phyloP scores from a whole-genome alignment of 2,888 invertebrate genomes.

The Dicyrtomina minuta region DNA sequence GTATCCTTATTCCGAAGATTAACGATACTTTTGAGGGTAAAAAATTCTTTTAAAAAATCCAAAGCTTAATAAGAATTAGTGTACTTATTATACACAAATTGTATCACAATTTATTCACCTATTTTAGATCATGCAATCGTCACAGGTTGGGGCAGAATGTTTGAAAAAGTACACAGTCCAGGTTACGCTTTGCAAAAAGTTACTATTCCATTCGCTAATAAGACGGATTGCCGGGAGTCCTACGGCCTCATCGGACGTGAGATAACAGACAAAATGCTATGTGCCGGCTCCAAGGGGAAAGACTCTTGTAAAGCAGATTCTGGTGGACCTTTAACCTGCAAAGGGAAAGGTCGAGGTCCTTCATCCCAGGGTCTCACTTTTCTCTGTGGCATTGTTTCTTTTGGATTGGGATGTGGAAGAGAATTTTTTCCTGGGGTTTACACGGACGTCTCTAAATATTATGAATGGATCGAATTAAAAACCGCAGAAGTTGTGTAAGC shows the following conservation, averaged over 20 bases:
- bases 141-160: slow-evolving; percentile 10
- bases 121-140: too few species aligned
- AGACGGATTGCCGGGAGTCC: background rate
- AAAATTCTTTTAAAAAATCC: too few species aligned
- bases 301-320: slow-evolving; percentile 16
- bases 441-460: slow-evolving; percentile 6
- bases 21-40: background rate
- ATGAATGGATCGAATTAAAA: slow-evolving; percentile 8
- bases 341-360: too few species aligned
- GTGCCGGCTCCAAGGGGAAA: background rate
- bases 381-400: slow-evolving; percentile 23
- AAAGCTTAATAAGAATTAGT: background rate
- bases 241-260: background rate
- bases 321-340: slow-evolving; percentile 13
- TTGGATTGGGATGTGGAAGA: slow-evolving; percentile 5
- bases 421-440: slow-evolving; percentile 15
- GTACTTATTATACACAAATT: too few species aligned
- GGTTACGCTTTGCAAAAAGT: slow-evolving; percentile 4
- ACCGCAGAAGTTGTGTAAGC: background rate
- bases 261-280: slow-evolving; percentile 6
- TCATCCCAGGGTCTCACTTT: slow-evolving; percentile 5
- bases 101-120: too few species aligned
- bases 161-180: background rate
- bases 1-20: background rate
- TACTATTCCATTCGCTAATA: background rate